A percentile compares a stretch with the other conserved stretches of the same genome.
These are phyloP conservation scores for Platynereis dumerilii DNA, from an alignment of 2,888 invertebrate genomes.

Conservation along the genomic window DNA sequence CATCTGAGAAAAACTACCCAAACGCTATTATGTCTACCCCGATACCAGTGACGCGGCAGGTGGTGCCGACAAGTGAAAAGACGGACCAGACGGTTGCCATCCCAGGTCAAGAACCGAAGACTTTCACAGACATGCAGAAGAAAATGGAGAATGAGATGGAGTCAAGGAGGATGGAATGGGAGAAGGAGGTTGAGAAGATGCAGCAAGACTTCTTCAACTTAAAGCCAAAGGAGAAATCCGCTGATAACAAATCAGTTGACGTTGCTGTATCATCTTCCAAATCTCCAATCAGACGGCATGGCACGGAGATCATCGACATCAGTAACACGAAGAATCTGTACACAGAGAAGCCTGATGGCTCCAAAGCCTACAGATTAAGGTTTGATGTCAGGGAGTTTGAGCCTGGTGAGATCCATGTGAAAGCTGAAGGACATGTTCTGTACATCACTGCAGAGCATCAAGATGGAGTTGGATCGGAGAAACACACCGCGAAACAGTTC, in stretches of 20 bases:
- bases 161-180: conserved; percentile 52
- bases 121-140: conserved; percentile 36
- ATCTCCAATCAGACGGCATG: not conserved
- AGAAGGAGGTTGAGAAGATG: conserved; percentile 43
- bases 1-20: too few relatives aligned
- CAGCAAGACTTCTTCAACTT: conserved; percentile 32
- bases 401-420: conserved; percentile 26
- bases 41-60: too few relatives aligned
- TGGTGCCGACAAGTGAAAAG: too few relatives aligned
- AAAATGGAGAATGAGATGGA: conserved; percentile 55
- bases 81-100: not conserved
- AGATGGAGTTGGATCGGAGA: conserved; percentile 34
- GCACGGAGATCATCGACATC: conserved; percentile 13
- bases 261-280: conserved; percentile 5
- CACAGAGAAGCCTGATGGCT: conserved; percentile 37
- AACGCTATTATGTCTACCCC: too few relatives aligned
- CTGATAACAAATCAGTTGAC: conserved; percentile 7
- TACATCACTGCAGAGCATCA: conserved; percentile 21
- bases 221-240: not conserved
- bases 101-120: not conserved
- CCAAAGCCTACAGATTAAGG: conserved; percentile 46
- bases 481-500: conserved; percentile 23
- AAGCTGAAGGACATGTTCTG: conserved; percentile 21
- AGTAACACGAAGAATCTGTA: conserved; percentile 14
- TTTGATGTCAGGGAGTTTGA: conserved; percentile 31